Base-by-base conservation (phyloP, 1,140 invertebrate species). In the Gonioctena quinquepunctata region DNA sequence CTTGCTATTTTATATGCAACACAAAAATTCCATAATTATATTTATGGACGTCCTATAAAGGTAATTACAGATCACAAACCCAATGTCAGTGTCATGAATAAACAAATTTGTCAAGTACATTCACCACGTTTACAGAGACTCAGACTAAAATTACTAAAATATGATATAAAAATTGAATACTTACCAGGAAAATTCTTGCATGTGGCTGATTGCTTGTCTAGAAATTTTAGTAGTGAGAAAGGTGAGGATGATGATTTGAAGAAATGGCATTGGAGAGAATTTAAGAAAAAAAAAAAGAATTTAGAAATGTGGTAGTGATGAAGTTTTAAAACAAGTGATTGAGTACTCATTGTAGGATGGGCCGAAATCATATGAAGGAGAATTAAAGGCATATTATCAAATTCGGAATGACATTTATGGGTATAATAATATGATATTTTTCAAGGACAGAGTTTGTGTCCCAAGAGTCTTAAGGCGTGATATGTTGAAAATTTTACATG, bases 21-120 rank as follows among this genome's bases (percentile, higher is more conserved):
- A 19, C 67, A 69, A 50, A 76, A 70, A 71, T 81, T 82, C 75
- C 70, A 80, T 69, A 71, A 82, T 22, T 83, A 74, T 73, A 57
- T 81, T 19, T 80, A 72, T 70, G 81, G 81, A 18, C 69, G 72
- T 61, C 57, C 69, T 7, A 33, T 80, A 22, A 72, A 19, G 8
- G 63, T 79, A 5, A 50, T 77, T 49, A 77, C 72, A 27, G 78
- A 69, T 22, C 68, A 64, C 42, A 69, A 69, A 18, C 60, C 60
- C 3, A 23, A 64, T 13, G 50, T 64, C 13, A n/a, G 23, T 16
- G 33, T 69, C 16, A 13, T 19, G 22, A 64, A 63, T 13, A 69
- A 69, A 64, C 23, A 63, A 56, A 27, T 69, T 48, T 64, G 13
- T 64, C 50, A 63, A 64, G 23, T 63, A 8, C 28, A 33, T 33